Percentiles rank a stretch among this genome's conserved stretches.
Evolutionary conservation across 2,797 vertebrate species (phyloP).

Genomic region (Petrocephalus sullivani): DNA sequence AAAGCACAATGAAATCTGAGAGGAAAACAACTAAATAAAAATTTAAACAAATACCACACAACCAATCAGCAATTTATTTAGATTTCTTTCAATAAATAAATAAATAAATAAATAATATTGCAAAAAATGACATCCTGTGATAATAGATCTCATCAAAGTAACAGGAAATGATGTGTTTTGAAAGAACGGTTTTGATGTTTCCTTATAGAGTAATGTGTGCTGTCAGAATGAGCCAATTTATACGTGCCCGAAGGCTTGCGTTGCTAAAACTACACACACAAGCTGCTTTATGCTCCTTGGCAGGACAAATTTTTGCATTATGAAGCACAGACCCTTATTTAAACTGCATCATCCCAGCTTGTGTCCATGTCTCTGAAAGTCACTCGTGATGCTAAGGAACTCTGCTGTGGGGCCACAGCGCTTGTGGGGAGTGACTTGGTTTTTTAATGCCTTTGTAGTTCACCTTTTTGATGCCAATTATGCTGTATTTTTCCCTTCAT

Average conservation of each 20-base stretch:
- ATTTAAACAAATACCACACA: not conserved
- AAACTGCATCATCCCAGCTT: not conserved
- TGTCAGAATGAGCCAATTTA: not conserved
- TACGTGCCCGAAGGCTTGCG: not conserved
- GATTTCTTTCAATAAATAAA: too few species aligned
- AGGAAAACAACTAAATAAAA: not conserved
- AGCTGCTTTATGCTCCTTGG: not conserved
- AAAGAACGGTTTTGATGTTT: not conserved
- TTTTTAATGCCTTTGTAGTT: not conserved
- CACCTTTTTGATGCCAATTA: not conserved
- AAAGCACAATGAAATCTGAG: not conserved
- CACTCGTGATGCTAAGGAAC: not conserved
- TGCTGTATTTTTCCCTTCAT: not conserved
- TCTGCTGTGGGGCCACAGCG: not conserved
- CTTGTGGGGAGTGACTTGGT: not conserved
- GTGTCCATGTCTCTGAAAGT: not conserved
- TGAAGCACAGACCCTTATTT: not conserved
- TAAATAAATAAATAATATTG: too few species aligned
- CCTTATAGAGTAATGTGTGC: not conserved
- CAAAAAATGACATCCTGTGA: not conserved
- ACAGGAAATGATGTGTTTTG: not conserved
- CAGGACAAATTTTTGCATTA: not conserved
- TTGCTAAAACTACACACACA: not conserved
- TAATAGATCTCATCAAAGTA: not conserved
- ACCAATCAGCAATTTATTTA: not conserved